A percentile compares a stretch with the other conserved stretches of the same genome.
Conservation (phyloP, 2,797 vertebrate genomes). For the Chelonia mydas region DNA sequence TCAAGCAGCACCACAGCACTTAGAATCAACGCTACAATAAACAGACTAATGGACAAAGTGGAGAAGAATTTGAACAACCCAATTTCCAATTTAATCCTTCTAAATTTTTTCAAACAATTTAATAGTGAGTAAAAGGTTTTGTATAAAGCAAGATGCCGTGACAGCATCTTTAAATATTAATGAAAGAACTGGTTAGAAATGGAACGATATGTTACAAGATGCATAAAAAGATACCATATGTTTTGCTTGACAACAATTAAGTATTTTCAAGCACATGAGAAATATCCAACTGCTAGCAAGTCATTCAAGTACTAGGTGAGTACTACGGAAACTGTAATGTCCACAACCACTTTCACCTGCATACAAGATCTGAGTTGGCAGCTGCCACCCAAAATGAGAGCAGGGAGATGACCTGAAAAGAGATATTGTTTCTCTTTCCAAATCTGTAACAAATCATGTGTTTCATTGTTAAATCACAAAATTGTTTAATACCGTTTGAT, state of each 20-base stretch:
- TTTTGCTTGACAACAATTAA: conserved; percentile 25
- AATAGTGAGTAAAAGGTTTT: conserved; percentile 1
- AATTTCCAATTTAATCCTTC: not conserved
- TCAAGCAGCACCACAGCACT: conserved; percentile 1
- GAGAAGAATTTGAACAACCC: not conserved
- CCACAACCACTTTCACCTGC: not conserved
- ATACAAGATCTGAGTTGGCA: not conserved
- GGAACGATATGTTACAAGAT: conserved; percentile 75
- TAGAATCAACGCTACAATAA: conserved; percentile 65
- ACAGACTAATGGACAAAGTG: conserved; percentile 52
- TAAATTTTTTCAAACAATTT: not conserved
- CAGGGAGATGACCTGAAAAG: not conserved
- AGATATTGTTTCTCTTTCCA: not conserved
- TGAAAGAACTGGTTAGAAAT: conserved; percentile 54
- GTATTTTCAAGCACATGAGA: conserved; percentile 62
- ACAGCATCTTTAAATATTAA: conserved; percentile 63
- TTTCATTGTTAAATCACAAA: not conserved
- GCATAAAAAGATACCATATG: not conserved
- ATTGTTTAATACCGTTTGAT: not conserved
- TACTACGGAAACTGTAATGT: not conserved
- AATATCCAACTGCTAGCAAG: conserved; percentile 14
- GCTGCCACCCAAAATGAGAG: not conserved
- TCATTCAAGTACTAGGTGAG: conserved; percentile 24
- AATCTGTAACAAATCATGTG: accelerated
- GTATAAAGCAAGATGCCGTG: conserved; percentile 67